These are phyloP conservation scores for Malacoraja senta DNA, from an alignment of 2,797 vertebrate species.

Conservation along the genomic window DNA sequence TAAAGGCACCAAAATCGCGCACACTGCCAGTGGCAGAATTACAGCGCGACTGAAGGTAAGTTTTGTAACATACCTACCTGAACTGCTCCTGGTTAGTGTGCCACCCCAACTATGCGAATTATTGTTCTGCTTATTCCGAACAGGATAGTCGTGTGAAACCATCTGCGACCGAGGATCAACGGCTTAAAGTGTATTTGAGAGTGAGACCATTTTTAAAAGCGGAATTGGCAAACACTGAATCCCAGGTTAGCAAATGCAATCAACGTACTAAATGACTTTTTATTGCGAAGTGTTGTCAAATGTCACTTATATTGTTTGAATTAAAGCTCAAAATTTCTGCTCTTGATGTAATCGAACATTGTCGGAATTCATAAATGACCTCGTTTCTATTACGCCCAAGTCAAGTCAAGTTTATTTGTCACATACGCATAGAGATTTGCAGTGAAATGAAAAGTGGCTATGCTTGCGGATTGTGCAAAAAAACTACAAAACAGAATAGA, in stretches of 20 bases:
- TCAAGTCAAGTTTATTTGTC: too few species aligned
- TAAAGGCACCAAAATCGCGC: too few species aligned
- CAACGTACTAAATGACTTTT: not conserved
- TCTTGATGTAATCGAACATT: not conserved
- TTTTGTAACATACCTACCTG: too few species aligned
- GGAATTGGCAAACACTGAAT: constrained; percentile 64
- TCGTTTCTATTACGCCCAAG: too few species aligned
- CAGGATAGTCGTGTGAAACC: not conserved
- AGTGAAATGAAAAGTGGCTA: too few species aligned
- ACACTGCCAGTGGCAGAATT: too few species aligned
- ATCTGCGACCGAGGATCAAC: constrained; percentile 45
- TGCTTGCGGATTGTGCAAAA: too few species aligned
- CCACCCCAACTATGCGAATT: not conserved
- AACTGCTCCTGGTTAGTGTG: not conserved
- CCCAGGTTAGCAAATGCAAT: constrained; percentile 61
- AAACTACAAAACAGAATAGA: too few species aligned
- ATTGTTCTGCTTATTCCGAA: not conserved
- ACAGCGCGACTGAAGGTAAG: too few species aligned
- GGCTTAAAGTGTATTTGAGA: constrained; percentile 73
- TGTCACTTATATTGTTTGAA: not conserved
- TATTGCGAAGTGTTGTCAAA: not conserved
- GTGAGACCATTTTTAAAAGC: constrained; percentile 71
- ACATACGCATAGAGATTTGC: too few species aligned
- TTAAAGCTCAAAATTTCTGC: not conserved
- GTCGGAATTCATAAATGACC: not conserved